Evolutionary conservation across 2,797 vertebrate species (phyloP).

Genomic region (Mormyrus hasselquistii): DNA sequence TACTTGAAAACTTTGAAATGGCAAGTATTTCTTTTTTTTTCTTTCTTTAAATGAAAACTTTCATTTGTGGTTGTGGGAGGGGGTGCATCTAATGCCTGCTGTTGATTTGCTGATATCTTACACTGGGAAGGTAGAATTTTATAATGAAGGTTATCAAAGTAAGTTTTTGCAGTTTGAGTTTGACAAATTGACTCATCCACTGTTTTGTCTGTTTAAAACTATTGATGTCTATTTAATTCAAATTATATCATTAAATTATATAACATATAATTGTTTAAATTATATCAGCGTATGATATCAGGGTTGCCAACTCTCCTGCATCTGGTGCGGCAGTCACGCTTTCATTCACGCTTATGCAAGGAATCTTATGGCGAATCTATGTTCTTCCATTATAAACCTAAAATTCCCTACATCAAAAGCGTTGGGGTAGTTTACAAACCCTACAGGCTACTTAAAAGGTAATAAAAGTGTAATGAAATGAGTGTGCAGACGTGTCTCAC

Average conservation of each 20-base stretch:
- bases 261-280: neutral
- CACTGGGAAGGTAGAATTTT: conserved; percentile 1
- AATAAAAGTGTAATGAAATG: neutral
- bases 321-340: neutral
- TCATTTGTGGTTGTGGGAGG: conserved; percentile 1
- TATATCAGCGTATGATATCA: neutral
- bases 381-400: neutral
- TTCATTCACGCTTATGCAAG: neutral
- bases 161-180: neutral
- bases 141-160: neutral
- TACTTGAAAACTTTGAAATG: neutral
- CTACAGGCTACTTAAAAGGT: neutral
- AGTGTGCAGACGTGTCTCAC: neutral
- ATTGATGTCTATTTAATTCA: neutral
- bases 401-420: neutral
- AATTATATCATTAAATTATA: neutral
- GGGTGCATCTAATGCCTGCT: conserved; percentile 11
- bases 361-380: neutral
- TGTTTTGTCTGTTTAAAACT: neutral
- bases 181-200: neutral
- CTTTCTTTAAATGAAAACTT: neutral
- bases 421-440: neutral
- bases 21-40: neutral
- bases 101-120: neutral
- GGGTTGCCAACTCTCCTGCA: neutral